Percentiles rank a stretch among this genome's conserved stretches.
phyloP scores from a whole-genome alignment of 2,888 invertebrate species.

The Drosophila anomalata region DNA sequence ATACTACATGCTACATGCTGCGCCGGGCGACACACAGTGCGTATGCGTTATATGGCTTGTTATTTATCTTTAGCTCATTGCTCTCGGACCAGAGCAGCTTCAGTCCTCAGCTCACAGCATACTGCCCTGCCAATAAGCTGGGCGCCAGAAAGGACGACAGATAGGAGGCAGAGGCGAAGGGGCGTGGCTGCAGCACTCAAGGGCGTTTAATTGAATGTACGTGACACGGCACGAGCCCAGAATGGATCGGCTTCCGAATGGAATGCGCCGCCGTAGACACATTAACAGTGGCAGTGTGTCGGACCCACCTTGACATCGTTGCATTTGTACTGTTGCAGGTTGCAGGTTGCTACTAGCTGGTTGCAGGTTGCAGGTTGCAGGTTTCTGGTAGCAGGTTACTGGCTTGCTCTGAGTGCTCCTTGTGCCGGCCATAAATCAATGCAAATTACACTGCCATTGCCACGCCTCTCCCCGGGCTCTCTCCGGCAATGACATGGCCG shows the following conservation, averaged over 20 bases:
- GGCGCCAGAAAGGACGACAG: not conserved
- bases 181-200: slow-evolving; percentile 63
- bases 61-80: slow-evolving; percentile 79
- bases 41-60: slow-evolving; percentile 78
- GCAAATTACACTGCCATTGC: slow-evolving; percentile 67
- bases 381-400: slow-evolving; percentile 21
- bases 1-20: slow-evolving; percentile 44
- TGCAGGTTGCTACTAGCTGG: slow-evolving; percentile 17
- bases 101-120: slow-evolving; percentile 15
- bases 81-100: slow-evolving; percentile 41
- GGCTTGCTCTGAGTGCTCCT: slow-evolving; percentile 17
- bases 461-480: not conserved
- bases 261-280: slow-evolving; percentile 67
- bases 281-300: slow-evolving; percentile 68
- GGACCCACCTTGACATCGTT: slow-evolving; percentile 72
- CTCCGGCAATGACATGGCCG: slow-evolving; percentile 53
- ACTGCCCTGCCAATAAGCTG: slow-evolving; percentile 70
- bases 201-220: slow-evolving; percentile 79
- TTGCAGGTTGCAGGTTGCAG: slow-evolving; percentile 44
- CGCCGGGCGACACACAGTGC: slow-evolving; percentile 62
- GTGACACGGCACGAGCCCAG: slow-evolving; percentile 52
- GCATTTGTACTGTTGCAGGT: slow-evolving; percentile 44
- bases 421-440: slow-evolving; percentile 62
- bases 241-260: slow-evolving; percentile 41
- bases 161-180: slow-evolving; percentile 39